These are phyloP conservation scores for Saccopteryx leptura DNA, from an alignment of 2,113 vertebrate species.

Conservation along the genomic window DNA sequence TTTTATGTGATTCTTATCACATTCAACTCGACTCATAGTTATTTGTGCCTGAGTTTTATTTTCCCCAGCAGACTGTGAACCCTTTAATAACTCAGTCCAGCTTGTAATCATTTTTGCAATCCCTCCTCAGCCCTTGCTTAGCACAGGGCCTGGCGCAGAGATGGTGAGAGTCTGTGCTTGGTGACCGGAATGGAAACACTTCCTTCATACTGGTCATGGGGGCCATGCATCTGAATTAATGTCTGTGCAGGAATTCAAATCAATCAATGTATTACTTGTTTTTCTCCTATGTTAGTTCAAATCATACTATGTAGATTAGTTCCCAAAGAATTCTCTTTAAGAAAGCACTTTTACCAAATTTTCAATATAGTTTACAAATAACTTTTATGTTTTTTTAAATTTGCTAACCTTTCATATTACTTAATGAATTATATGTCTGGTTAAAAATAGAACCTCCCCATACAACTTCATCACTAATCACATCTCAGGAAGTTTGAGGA, in stretches of 20 bases:
- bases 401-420: neutral
- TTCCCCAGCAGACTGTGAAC: slow-evolving; percentile 39
- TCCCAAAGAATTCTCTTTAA: neutral
- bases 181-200: neutral
- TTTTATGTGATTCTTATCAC: slow-evolving; percentile 65
- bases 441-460: neutral
- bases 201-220: neutral
- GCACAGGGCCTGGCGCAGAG: neutral
- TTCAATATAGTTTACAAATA: slow-evolving; percentile 47
- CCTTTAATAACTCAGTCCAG: slow-evolving; percentile 49
- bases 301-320: neutral
- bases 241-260: slow-evolving; percentile 4
- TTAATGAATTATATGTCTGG: slow-evolving; percentile 14
- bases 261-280: neutral
- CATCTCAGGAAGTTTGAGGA: neutral
- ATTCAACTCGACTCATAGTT: slow-evolving; percentile 21
- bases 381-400: slow-evolving; percentile 22
- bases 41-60: slow-evolving; percentile 58
- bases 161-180: neutral
- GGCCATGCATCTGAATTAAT: neutral
- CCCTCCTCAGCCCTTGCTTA: slow-evolving; percentile 12
- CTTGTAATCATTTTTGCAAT: slow-evolving; percentile 58
- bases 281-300: neutral
- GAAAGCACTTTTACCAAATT: slow-evolving; percentile 16
- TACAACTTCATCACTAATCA: neutral